phyloP scores from a whole-genome alignment of 2,888 invertebrate species.

The Didymodactylos carnosus region DNA sequence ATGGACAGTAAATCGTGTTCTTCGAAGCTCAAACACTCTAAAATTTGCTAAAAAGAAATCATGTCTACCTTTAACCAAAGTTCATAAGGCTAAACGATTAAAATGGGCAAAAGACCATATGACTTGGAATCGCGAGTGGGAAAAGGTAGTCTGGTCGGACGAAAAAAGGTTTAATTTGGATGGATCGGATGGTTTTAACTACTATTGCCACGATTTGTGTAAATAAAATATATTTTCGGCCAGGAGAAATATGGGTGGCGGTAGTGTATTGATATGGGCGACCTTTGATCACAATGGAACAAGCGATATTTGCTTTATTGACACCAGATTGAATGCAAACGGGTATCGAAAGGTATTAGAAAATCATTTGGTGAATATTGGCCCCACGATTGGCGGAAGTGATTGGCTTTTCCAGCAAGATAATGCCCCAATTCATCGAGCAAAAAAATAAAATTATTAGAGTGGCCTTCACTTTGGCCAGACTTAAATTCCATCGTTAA shows the following conservation, averaged over 20 bases:
- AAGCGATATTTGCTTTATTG: not conserved
- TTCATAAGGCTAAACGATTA: not conserved
- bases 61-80: not conserved
- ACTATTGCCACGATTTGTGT: constrained; percentile 18
- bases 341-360: not conserved
- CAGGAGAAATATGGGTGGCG: constrained; percentile 18
- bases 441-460: too few species aligned
- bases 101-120: not conserved
- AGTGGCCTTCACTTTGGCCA: not conserved
- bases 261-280: constrained; percentile 19
- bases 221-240: constrained; percentile 16
- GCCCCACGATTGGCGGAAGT: not conserved
- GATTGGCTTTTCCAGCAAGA: constrained; percentile 10
- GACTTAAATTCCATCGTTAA: too few species aligned
- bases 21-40: not conserved
- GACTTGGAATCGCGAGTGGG: not conserved
- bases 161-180: constrained; percentile 20
- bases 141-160: constrained; percentile 18
- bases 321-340: not conserved
- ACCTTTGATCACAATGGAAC: not conserved
- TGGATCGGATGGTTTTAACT: constrained; percentile 18
- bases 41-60: not conserved
- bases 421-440: not conserved
- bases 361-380: not conserved
- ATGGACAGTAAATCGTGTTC: not conserved